Evolutionary conservation across 2,113 vertebrate species (phyloP).

Genomic region (Oceanites oceanicus): DNA sequence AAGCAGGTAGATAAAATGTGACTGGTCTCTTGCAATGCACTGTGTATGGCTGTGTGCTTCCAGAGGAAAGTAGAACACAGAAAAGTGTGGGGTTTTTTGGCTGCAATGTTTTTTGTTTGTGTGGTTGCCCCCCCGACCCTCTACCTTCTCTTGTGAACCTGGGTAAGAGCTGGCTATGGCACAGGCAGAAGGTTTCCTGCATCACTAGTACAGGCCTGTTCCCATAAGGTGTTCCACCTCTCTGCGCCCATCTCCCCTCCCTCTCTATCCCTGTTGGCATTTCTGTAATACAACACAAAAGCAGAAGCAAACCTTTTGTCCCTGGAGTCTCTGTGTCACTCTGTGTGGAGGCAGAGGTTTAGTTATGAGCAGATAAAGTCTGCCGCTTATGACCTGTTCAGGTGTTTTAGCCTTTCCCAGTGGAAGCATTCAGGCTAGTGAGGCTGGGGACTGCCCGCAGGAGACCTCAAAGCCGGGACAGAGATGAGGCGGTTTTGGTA

Average conservation of each 20-base stretch:
- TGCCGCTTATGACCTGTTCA: neutral
- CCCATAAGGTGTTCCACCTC: neutral
- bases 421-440: neutral
- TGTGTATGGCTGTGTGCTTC: neutral
- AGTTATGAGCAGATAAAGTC: neutral
- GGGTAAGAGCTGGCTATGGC: neutral
- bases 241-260: neutral
- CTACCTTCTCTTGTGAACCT: neutral
- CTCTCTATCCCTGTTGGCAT: neutral
- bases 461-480: neutral
- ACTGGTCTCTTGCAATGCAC: neutral
- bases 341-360: neutral
- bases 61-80: neutral
- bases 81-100: rapidly evolving
- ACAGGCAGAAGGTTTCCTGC: neutral
- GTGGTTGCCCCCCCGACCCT: rapidly evolving
- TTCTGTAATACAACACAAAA: neutral
- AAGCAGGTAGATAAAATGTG: neutral
- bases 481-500: neutral
- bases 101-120: neutral
- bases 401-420: neutral
- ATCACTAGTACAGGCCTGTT: neutral
- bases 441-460: neutral
- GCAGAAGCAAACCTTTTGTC: neutral
- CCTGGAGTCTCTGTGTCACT: neutral